phyloP scores from a whole-genome alignment of 2,113 vertebrate genomes.

The Myanophis thanlyinensis region DNA sequence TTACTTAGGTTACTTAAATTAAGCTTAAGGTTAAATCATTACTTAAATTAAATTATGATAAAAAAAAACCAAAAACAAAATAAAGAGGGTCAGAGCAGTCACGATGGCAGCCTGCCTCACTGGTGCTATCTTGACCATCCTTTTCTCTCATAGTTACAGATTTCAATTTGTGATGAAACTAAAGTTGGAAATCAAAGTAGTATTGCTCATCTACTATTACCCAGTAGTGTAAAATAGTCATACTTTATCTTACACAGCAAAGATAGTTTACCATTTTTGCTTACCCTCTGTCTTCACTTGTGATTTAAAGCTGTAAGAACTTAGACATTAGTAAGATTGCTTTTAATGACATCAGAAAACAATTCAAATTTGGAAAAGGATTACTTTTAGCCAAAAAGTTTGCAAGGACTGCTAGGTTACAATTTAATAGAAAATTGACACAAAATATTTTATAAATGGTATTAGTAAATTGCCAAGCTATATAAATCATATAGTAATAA shows the following conservation, averaged over 20 bases:
- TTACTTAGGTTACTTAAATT: too few species aligned
- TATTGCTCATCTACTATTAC: neutral
- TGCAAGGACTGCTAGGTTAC: neutral
- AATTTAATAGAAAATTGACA: neutral
- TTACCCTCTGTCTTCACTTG: neutral
- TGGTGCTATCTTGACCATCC: too few species aligned
- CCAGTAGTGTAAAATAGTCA: too few species aligned
- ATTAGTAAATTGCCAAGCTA: neutral
- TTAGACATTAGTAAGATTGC: neutral
- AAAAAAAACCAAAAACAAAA: too few species aligned
- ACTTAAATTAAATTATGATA: too few species aligned
- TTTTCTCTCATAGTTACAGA: neutral
- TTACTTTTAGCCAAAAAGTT: neutral
- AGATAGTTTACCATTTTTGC: neutral
- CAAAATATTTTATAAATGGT: neutral
- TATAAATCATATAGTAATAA: neutral
- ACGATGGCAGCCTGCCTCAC: too few species aligned
- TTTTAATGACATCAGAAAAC: neutral
- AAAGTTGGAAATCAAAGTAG: neutral
- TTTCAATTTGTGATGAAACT: conserved; percentile 3
- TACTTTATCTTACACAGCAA: neutral
- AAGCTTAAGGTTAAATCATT: too few species aligned
- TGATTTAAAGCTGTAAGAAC: neutral
- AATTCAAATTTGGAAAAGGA: neutral
- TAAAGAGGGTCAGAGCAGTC: too few species aligned